Evolutionary conservation across 64 coral and sea anemone species (phyloP), one percentile per base, ranked within the genome.

Genomic region (Porites australiensis): DNA sequence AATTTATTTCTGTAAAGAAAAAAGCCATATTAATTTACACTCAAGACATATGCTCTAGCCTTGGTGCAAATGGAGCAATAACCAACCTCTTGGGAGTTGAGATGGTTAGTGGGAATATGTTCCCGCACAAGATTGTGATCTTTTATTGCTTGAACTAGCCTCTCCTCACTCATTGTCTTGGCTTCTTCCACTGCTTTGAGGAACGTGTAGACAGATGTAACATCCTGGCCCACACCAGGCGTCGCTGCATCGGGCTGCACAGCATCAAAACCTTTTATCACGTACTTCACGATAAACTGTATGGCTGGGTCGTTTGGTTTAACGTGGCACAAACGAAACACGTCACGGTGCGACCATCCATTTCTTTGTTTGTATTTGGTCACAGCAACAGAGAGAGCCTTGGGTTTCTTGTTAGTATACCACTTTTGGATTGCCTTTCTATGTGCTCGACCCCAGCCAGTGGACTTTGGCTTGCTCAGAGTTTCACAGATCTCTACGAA

Each of bases 361-460:
- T 98, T 95, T 11, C 97, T 90, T 22, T 98, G 94, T 72, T 98
- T 93, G 77, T 98, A 98, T 73, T 98, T 98, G 2, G 97, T 98
- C 44, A 98, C 94, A 82, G 90, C 90, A 18, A 61, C 83, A 0
- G 97, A 94, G 14, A 98, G 88, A 22, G 70, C 82, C 19, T 60
- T 93, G 2, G 82, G 86, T 83, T 88, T 91, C 64, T 98, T 98
- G 1, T 76, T 63, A 22, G 79, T 96, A 64, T 98, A 98, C 97
- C 97, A 98, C 53, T 98, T 96, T 75, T 90, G 82, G 75, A 98
- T 90, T 3, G 94, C 97, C 71, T 95, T 96, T 4, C 97, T 87
- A 60, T 95, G 90, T 16, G 97, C 82, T 45, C 97, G 64, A 0
- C 97, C 97, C 97, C 97, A 98, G 23, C 97, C 97, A 58, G 72